Base-by-base conservation (phyloP, 2,888 invertebrate genomes). In the Drosophila phalerata region DNA sequence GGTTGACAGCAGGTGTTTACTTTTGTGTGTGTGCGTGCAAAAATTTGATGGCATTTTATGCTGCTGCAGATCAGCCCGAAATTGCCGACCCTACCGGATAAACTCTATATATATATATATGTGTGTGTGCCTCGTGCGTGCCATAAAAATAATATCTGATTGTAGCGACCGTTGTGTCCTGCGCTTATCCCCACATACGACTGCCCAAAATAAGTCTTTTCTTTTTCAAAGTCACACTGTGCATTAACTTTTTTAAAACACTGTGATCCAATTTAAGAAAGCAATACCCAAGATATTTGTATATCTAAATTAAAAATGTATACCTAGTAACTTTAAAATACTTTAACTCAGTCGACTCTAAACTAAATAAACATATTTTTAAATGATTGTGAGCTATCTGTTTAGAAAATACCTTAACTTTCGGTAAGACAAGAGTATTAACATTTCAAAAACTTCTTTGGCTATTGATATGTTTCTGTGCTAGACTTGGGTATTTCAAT, bases 11-110 rank as follows among this genome's bases (percentile, higher is more conserved):
- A 84, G 87, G 85, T 82, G 81, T 82, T 83, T 75, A 60, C 73
- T 19, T 61, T 68, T 56, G 60, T 60, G 40, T 65, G 65, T 69
- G 75, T 81, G 78, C 55, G 81, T 81, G 57, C 58, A 67, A 73
- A 72, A 85, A 83, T 88, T 85, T 88, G 84, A 88, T 85, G 78
- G 81, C 81, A 74, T 75, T 88, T 83, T 84, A 72, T 69, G 71
- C 75, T 61, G 53, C 57, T 71, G 84, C 85, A 84, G 83, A 88
- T 88, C 83, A 86, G 57, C 69, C 40, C 63, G 43, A 75, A 81
- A 74, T 57, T 81, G 78, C 70, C 69, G 79, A 81, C 62, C 61
- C 45, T 57, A 66, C 79, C 69, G 63, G 38, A 22, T 5, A 38
- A 22, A 22, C 30, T 9, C 17, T 13, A 9, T 13, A 15, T 13